phyloP scores from a whole-genome alignment of 2,797 vertebrate genomes.

The Threskiornis aethiopicus region DNA sequence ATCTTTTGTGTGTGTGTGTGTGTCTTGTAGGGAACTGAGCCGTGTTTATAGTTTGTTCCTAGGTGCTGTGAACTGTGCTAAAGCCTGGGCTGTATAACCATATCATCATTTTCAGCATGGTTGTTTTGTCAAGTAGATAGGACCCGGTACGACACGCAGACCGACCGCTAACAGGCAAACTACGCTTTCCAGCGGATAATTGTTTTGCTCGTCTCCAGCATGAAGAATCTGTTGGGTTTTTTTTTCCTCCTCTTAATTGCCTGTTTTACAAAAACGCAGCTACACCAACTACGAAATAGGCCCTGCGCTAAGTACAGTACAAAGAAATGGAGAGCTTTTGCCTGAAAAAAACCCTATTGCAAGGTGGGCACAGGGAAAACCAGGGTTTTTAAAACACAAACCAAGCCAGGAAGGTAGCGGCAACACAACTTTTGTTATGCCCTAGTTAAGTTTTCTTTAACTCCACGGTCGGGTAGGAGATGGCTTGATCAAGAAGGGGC shows the following conservation, averaged over 20 bases:
- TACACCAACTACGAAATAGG: neutral
- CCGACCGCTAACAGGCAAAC: neutral
- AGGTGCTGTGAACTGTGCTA: neutral
- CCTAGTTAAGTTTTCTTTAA: neutral
- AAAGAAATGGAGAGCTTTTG: neutral
- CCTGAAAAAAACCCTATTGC: neutral
- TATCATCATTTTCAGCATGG: neutral
- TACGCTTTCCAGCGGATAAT: neutral
- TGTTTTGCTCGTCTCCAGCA: neutral
- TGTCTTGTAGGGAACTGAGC: neutral
- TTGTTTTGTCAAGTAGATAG: neutral
- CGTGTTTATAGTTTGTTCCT: neutral
- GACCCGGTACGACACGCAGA: neutral
- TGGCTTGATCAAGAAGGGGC: neutral
- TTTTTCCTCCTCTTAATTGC: neutral
- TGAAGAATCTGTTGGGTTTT: neutral
- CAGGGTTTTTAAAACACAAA: neutral
- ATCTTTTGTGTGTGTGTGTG: too few relatives aligned
- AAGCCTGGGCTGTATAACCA: neutral
- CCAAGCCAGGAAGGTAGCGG: neutral
- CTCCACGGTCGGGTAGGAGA: neutral
- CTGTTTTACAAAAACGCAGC: neutral
- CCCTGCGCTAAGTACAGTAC: neutral
- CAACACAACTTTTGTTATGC: too few relatives aligned
- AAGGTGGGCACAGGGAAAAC: neutral